Evolutionary conservation across 2,888 invertebrate species (phyloP).

Genomic region (Hydriomena furcata): DNA sequence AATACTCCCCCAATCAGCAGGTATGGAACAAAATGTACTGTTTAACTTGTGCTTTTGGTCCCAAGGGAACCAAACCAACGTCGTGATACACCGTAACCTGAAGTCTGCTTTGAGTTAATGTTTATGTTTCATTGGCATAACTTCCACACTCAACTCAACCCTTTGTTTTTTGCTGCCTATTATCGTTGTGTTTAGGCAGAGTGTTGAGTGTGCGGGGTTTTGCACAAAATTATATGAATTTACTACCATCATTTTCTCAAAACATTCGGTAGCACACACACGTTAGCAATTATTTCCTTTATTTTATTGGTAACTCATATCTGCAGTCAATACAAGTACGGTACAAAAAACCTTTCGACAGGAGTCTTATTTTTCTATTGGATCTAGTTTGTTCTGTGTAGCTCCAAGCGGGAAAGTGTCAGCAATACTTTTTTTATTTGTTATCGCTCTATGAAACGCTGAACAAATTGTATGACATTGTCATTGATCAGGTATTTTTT

Average conservation of each 20-base stretch:
- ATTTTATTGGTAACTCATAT: neutral
- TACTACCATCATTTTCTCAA: slow-evolving; percentile 13
- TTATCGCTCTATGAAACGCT: too few relatives aligned
- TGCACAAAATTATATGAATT: slow-evolving; percentile 18
- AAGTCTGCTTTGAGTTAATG: slow-evolving; percentile 18
- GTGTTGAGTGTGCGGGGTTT: slow-evolving; percentile 17
- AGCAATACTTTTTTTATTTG: too few relatives aligned
- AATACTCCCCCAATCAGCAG: neutral
- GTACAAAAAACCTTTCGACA: neutral
- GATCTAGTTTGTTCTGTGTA: too few relatives aligned
- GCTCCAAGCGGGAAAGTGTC: too few relatives aligned
- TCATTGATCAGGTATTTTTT: too few relatives aligned
- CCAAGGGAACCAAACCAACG: slow-evolving; percentile 1
- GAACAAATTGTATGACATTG: too few relatives aligned
- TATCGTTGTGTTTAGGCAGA: slow-evolving; percentile 6
- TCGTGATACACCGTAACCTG: slow-evolving; percentile 13
- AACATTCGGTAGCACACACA: slow-evolving; percentile 12
- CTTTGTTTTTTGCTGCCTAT: slow-evolving; percentile 19
- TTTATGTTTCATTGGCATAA: slow-evolving; percentile 23
- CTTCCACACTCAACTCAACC: slow-evolving; percentile 12
- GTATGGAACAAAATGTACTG: slow-evolving; percentile 2
- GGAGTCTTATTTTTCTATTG: too few relatives aligned
- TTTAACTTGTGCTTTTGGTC: slow-evolving; percentile 14
- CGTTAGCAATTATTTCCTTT: slow-evolving; percentile 2
- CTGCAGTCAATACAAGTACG: too few relatives aligned